Evolutionary conservation across 2,113 vertebrate genomes (phyloP).

Genomic region (Pampusana beccarii): DNA sequence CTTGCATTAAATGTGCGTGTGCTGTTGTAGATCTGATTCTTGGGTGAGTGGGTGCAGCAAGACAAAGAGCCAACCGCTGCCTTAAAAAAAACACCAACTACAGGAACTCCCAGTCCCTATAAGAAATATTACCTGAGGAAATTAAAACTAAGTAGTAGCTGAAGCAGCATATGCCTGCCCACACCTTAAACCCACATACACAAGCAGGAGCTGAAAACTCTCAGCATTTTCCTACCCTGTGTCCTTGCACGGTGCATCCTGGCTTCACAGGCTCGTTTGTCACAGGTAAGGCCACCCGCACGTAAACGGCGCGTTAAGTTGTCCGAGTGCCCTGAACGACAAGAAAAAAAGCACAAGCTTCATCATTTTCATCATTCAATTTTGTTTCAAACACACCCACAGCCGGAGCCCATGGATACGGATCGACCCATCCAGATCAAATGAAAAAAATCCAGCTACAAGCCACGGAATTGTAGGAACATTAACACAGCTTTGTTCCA

Average conservation of each 20-base stretch:
- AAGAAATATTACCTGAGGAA: not conserved
- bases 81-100: not conserved
- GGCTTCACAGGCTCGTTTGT: not conserved
- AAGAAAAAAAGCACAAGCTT: not conserved
- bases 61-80: not conserved
- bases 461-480: not conserved
- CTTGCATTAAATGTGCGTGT: not conserved
- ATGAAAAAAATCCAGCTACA: not conserved
- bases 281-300: not conserved
- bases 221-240: not conserved
- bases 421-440: not conserved
- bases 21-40: not conserved
- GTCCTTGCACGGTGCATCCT: not conserved
- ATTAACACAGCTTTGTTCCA: not conserved
- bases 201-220: not conserved
- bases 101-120: not conserved
- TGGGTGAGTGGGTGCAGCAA: not conserved
- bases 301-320: not conserved
- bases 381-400: not conserved
- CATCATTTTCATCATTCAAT: not conserved
- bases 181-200: not conserved
- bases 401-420: not conserved
- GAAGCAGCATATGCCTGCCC: constrained; percentile 42
- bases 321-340: not conserved
- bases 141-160: constrained; percentile 21